Evolutionary conservation across 2,797 vertebrate species (phyloP).

Genomic region (Steatocranus sp.): DNA sequence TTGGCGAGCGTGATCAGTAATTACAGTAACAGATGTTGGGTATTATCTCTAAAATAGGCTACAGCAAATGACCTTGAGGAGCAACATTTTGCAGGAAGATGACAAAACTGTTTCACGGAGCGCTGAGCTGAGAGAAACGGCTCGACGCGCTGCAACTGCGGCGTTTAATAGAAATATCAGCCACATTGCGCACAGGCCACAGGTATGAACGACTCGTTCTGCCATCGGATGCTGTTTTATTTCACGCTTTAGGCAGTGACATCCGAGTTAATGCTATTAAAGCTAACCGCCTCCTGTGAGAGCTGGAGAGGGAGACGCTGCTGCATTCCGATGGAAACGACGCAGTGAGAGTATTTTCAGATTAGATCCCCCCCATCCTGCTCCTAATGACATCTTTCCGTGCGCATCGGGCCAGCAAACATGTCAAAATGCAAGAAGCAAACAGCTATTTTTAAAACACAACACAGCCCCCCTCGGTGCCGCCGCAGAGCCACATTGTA

Average conservation of each 20-base stretch:
- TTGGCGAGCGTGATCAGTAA: background rate
- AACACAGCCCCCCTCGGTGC: background rate
- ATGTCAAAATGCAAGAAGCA: background rate
- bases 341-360: slow-evolving; percentile 57
- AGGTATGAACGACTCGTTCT: background rate
- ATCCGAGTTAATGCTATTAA: slow-evolving; percentile 35
- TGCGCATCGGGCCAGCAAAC: slow-evolving; percentile 22
- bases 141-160: slow-evolving; percentile 21
- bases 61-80: slow-evolving; percentile 79
- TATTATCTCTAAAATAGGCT: slow-evolving; percentile 12
- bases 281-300: slow-evolving; percentile 36
- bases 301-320: slow-evolving; percentile 6
- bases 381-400: slow-evolving; percentile 15
- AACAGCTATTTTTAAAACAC: slow-evolving; percentile 4
- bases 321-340: slow-evolving; percentile 78
- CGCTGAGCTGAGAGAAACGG: background rate
- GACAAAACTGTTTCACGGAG: slow-evolving; percentile 25
- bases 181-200: slow-evolving; percentile 10
- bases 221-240: slow-evolving; percentile 16
- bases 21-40: background rate
- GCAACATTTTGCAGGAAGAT: slow-evolving; percentile 45
- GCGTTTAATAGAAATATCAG: slow-evolving; percentile 1
- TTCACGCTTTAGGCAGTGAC: slow-evolving; percentile 35
- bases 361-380: slow-evolving; percentile 6
- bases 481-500: background rate